phyloP scores from a whole-genome alignment of 2,888 invertebrate species.

The Caenorhabditis auriculariae region DNA sequence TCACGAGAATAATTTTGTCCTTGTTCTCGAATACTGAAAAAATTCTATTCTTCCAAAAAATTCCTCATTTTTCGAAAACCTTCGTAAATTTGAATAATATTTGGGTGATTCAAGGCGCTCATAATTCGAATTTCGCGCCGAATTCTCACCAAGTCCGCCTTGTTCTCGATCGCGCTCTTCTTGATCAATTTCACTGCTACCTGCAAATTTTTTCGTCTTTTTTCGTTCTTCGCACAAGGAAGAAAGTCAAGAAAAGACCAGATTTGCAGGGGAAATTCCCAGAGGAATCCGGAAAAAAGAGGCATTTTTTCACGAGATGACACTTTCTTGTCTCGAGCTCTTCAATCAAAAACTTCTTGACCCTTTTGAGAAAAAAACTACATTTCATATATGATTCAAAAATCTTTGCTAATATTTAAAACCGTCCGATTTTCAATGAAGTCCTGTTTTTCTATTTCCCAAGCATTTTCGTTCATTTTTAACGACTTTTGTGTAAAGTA shows the following conservation, averaged over 20 bases:
- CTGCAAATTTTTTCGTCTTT: constrained; percentile 64
- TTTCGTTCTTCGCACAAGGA: background rate
- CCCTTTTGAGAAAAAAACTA: too few relatives aligned
- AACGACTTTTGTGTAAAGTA: too few relatives aligned
- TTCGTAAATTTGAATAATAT: constrained; percentile 99
- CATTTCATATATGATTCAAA: too few relatives aligned
- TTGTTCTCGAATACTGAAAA: constrained; percentile 94
- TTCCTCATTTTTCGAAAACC: constrained; percentile 70
- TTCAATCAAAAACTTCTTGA: too few relatives aligned
- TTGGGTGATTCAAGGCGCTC: constrained; percentile 94
- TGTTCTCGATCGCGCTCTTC: constrained; percentile 69
- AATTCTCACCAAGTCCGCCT: constrained; percentile 92
- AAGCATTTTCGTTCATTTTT: too few relatives aligned
- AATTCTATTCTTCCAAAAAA: background rate
- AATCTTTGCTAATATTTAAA: too few relatives aligned
- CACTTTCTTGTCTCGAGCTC: too few relatives aligned
- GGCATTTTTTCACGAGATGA: too few relatives aligned
- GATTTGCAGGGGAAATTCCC: background rate
- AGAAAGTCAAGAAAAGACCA: background rate
- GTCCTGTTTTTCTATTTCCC: too few relatives aligned
- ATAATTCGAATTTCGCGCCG: constrained; percentile 97
- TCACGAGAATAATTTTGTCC: constrained; percentile 97
- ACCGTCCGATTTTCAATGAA: too few relatives aligned
- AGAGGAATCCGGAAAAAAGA: too few relatives aligned
- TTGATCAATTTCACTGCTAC: constrained; percentile 83